Base-by-base conservation (phyloP, 2,797 vertebrate genomes). In the Meda fulgida region DNA sequence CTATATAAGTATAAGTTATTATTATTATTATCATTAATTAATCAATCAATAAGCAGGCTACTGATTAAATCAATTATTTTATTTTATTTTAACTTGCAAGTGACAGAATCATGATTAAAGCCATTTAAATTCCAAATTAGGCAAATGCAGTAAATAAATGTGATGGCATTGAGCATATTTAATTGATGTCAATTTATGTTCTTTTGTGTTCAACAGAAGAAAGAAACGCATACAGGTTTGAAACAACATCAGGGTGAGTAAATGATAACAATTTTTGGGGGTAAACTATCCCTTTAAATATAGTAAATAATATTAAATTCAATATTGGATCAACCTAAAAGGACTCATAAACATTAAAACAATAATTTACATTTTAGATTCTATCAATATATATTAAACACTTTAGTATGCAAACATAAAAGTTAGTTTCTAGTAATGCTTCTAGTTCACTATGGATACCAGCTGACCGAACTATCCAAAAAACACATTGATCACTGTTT, bases 401-500 rank as follows among this genome's bases (percentile, higher is more conserved):
- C 31, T 31, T 31, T 14, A 29, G 10, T 7, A 43, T 43, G 36
- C 16, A 31, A 43, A 43, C 36, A 65, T 29, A n/a, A 58, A 58
- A 55, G 53, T 23, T 55, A n/a, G n/a, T n/a, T n/a, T n/a, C n/a
- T n/a, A n/a, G n/a, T n/a, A n/a, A n/a, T 67, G 78, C 31, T 51
- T 80, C 6, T 80, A 65, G 58, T 29, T 63, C 13, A 58, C 23
- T 58, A 63, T 16, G 4, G 10, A n/a, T 60, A 4, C 23, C 53
- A 63, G 26, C 60, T 31, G 60, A 31, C 1, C 6, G 4, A 34
- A 66, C 40, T 63, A 66, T 66, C 78, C 60, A 29, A 66, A 66
- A 80, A 80, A 67, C 36, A 78, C 76, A 60, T 21, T 14, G 5
- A 81, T 38, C 66, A 40, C 7, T 26, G 18, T 81, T 26, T 58